Evolutionary conservation across 1,140 invertebrate species (phyloP).

Genomic region (Temnothorax curvispinosus): DNA sequence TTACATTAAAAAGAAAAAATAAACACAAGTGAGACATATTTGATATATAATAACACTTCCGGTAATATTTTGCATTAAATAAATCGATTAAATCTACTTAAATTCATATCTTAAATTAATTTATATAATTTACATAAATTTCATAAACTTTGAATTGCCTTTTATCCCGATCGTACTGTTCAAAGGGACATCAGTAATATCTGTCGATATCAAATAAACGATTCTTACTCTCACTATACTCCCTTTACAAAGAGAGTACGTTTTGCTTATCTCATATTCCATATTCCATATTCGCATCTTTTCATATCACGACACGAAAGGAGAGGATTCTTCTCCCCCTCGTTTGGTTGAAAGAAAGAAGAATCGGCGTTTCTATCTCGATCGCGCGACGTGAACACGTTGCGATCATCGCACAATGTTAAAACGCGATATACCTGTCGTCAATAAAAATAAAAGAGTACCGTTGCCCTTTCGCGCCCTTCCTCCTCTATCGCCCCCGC

Average conservation of each 20-base stretch:
- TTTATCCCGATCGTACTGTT: neutral
- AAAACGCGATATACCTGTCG: constrained; percentile 27
- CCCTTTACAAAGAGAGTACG: neutral
- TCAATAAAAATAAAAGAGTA: constrained; percentile 37
- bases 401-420: constrained; percentile 40
- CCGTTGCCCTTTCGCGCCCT: constrained; percentile 44
- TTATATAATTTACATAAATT: neutral
- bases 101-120: neutral
- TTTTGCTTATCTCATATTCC: constrained; percentile 18
- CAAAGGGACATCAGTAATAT: neutral
- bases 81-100: neutral
- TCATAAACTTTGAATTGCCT: neutral
- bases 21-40: neutral
- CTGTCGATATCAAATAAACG: constrained; percentile 29
- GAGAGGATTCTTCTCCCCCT: neutral
- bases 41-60: too few relatives aligned
- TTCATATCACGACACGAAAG: constrained; percentile 4
- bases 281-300: constrained; percentile 26
- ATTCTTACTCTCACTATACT: neutral
- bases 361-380: neutral
- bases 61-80: neutral
- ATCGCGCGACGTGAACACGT: neutral
- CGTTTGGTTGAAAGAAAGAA: neutral
- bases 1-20: neutral
- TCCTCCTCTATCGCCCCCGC: neutral